These are phyloP conservation scores for Drosophila stalkeri DNA, from an alignment of 2,888 invertebrate genomes.

Conservation along the genomic window DNA sequence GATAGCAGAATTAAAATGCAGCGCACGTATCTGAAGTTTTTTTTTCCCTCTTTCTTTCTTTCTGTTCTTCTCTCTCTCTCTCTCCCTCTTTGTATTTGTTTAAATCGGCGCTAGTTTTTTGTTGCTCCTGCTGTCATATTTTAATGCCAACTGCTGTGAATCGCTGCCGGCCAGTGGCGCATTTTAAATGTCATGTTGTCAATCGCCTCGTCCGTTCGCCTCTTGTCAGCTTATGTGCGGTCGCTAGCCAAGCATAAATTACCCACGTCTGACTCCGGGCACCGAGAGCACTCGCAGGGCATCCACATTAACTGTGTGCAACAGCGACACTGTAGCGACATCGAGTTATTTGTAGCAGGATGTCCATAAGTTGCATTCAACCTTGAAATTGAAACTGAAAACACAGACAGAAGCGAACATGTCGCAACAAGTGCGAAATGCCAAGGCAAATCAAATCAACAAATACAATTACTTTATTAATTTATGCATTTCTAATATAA, in stretches of 20 bases:
- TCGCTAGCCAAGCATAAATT: slow-evolving; percentile 68
- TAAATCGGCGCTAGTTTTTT: slow-evolving; percentile 63
- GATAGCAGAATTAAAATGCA: slow-evolving; percentile 55
- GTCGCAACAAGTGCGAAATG: slow-evolving; percentile 4
- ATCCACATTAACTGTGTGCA: slow-evolving; percentile 42
- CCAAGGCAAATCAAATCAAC: not conserved
- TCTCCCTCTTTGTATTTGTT: slow-evolving; percentile 14
- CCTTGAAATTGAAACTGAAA: slow-evolving; percentile 60
- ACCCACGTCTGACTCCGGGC: slow-evolving; percentile 19
- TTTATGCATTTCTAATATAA: not conserved
- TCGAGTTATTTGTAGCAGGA: slow-evolving; percentile 67
- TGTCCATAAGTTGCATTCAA: slow-evolving; percentile 47
- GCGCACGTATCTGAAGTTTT: slow-evolving; percentile 49
- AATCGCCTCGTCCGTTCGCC: slow-evolving; percentile 56
- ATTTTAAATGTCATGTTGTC: slow-evolving; percentile 76
- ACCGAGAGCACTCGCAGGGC: slow-evolving; percentile 11
- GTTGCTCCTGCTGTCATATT: slow-evolving; percentile 69
- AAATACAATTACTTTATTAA: no score
- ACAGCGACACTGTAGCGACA: slow-evolving; percentile 33
- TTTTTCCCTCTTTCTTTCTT: not conserved
- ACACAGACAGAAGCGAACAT: slow-evolving; percentile 13
- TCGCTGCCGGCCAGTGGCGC: slow-evolving; percentile 55
- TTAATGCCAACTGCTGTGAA: slow-evolving; percentile 58
- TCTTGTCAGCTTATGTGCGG: slow-evolving; percentile 64
- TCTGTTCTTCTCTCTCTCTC: not conserved